These are phyloP conservation scores for Philaethria dido DNA, from an alignment of 2,888 invertebrate species.

Conservation along the genomic window DNA sequence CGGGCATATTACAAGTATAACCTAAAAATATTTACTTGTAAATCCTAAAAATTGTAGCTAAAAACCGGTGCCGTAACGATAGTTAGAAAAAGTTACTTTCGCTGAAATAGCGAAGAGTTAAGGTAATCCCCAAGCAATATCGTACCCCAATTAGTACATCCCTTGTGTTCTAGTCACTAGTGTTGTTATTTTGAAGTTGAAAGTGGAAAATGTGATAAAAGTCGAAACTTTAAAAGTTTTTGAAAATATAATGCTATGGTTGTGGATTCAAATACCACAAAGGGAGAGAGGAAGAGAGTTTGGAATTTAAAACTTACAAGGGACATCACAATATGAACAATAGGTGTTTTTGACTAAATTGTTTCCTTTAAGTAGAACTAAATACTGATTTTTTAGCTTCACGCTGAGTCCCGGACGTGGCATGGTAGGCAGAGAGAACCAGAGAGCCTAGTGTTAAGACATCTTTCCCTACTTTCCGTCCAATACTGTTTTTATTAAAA, in stretches of 20 bases:
- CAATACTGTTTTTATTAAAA: no score
- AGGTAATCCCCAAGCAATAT: conserved; percentile 53
- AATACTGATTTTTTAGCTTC: no score
- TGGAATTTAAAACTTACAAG: no score
- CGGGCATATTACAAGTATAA: no score
- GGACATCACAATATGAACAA: no score
- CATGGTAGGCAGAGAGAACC: no score
- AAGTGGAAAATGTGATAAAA: conserved; percentile 20
- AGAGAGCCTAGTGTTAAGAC: no score
- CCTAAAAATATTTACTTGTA: not conserved
- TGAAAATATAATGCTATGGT: not conserved
- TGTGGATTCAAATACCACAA: not conserved
- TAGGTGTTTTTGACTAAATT: no score
- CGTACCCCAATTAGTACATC: conserved; percentile 63
- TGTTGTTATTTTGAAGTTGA: conserved; percentile 19
- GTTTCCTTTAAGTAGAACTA: no score
- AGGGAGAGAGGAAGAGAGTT: not conserved
- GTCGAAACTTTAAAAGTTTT: not conserved
- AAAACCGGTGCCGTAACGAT: conserved; percentile 3
- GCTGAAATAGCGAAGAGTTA: conserved; percentile 26
- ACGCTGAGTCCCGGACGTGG: no score
- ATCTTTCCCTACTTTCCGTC: no score
- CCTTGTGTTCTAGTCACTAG: conserved; percentile 29
- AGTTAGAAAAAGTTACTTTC: conserved; percentile 29
- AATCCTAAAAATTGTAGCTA: not conserved